Base-by-base conservation (phyloP, 2,888 invertebrate genomes). In the Drosophila infuscata region DNA sequence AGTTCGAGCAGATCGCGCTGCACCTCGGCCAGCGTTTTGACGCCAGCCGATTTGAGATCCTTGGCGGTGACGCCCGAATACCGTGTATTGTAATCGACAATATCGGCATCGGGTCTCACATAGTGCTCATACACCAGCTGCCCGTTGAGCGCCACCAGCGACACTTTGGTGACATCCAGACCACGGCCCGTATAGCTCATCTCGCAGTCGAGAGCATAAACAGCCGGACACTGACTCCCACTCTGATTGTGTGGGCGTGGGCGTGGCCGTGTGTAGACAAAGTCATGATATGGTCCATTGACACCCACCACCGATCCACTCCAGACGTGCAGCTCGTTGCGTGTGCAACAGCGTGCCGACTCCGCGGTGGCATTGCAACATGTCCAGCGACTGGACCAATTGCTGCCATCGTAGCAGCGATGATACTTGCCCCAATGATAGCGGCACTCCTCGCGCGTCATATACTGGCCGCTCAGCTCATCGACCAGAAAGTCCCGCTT, bases 111-210 rank as follows among this genome's bases (percentile, higher is more conserved):
- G 3, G 99, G 99, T 83, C 95, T 95, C 43, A 99, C 98, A 75
- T 96, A 95, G 53, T 96, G 95, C 93, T 98, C 98, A 93, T 97
- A 97, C 17, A 98, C 96, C 35, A 96, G 93, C 53, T 95, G 94
- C 6, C 97, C 96, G 89, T 97, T 95, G 36, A 95, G 93, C 41
- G 95, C 95, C 63, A 99, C 95, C 62, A 99, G 95, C 9, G 98
- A 97, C 35, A 99, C 95, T 92, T 98, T 96, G 29, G 97, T 96
- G 63, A 98, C 93, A 93, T 99, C 99, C 56, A 97, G 94, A 2
- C 99, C 99, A 29, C 94, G 94, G 0, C 96, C 96, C 6, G 99
- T 99, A 92, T 96, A 99, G 84, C 97, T 97, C 99, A 99, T 99
- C 94, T 99, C 99, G 92, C 99, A 98, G 93, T 99, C 99, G 32